Evolutionary conservation across 2,888 invertebrate species (phyloP).

Genomic region (Dorcus hopei): DNA sequence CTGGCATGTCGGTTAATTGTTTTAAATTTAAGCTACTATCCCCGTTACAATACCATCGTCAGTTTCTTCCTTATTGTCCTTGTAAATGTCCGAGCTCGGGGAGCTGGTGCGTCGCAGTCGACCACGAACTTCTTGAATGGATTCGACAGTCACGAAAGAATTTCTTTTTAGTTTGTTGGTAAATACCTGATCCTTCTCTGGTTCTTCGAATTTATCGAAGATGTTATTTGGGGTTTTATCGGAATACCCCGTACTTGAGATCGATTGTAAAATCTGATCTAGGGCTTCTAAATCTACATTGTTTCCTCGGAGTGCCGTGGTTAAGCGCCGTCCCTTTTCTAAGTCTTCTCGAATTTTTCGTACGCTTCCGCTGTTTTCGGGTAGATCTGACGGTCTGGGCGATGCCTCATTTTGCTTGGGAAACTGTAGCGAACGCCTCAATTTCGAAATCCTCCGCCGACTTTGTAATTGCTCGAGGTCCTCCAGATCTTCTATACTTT

Average conservation of each 20-base stretch:
- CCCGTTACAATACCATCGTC: slow-evolving; percentile 53
- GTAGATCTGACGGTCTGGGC: slow-evolving; percentile 40
- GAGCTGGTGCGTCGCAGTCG: slow-evolving; percentile 55
- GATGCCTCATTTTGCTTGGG: slow-evolving; percentile 49
- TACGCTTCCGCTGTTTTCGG: slow-evolving; percentile 54
- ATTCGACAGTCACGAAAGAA: slow-evolving; percentile 60
- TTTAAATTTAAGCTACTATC: slow-evolving; percentile 24
- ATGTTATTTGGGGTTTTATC: slow-evolving; percentile 27
- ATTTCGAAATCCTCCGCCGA: slow-evolving; percentile 65
- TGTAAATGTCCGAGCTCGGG: slow-evolving; percentile 44
- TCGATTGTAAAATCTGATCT: slow-evolving; percentile 51
- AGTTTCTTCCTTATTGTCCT: slow-evolving; percentile 32
- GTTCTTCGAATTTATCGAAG: slow-evolving; percentile 32
- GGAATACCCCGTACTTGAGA: slow-evolving; percentile 37
- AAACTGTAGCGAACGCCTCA: slow-evolving; percentile 65
- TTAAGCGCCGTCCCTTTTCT: slow-evolving; percentile 55
- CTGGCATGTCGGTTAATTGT: slow-evolving; percentile 6
- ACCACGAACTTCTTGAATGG: slow-evolving; percentile 59
- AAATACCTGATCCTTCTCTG: slow-evolving; percentile 23
- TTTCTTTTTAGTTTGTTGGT: slow-evolving; percentile 42
- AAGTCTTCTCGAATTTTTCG: slow-evolving; percentile 55
- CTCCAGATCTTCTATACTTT: slow-evolving; percentile 41
- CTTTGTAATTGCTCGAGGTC: slow-evolving; percentile 49
- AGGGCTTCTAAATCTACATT: slow-evolving; percentile 55
- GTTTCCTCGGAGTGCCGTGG: slow-evolving; percentile 54